Evolutionary conservation across 2,113 vertebrate genomes (phyloP).

Genomic region (Callithrix jacchus): DNA sequence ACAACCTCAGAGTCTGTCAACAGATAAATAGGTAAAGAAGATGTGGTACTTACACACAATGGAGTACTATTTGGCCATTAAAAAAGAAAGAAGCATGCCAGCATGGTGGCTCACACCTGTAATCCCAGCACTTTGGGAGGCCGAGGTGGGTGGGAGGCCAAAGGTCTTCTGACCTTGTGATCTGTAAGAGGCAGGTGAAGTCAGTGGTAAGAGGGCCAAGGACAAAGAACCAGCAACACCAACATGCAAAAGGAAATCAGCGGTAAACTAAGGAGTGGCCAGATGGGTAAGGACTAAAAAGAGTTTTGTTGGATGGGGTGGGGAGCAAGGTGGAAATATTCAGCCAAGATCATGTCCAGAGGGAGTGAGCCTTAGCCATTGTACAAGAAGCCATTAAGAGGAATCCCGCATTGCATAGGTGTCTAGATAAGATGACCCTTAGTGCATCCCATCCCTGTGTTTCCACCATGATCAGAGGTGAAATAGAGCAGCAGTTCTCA

Average conservation of each 20-base stretch:
- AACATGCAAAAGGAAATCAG: neutral
- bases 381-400: neutral
- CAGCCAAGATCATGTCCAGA: neutral
- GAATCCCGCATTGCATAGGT: neutral
- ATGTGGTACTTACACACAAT: no score
- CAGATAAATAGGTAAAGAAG: no score
- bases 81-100: no score
- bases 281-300: neutral
- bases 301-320: neutral
- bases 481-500: neutral
- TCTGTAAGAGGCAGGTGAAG: neutral
- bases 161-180: no score
- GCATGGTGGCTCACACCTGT: no score
- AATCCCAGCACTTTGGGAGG: no score
- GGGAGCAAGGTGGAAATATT: neutral
- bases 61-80: no score
- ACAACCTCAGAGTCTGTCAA: no score
- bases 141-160: no score
- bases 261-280: neutral
- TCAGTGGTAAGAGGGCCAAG: neutral
- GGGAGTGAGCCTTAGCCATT: neutral
- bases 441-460: accelerated
- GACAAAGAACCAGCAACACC: neutral
- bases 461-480: neutral
- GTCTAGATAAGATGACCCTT: neutral